Evolutionary conservation across 1,140 invertebrate genomes (phyloP), one percentile per base, ranked within the genome.

Genomic region (Geopemphigus sp.): DNA sequence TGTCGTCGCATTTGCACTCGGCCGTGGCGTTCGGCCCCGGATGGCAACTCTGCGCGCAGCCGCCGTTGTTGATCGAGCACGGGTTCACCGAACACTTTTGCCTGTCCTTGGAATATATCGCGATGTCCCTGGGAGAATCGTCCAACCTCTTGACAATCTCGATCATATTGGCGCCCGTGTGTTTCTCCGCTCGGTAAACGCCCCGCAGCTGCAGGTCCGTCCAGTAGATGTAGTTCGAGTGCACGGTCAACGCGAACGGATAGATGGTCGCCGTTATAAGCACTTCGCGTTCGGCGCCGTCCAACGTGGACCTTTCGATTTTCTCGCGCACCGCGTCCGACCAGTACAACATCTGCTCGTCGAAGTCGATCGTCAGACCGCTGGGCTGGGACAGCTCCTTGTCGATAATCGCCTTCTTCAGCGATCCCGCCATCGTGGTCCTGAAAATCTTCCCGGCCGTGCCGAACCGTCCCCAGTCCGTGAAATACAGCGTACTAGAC

Each of bases 241-340:
- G 94, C 0, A 98, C 93, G 0, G 95, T 96, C 17, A 99, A 94
- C 0, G 95, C 95, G 85, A 97, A 98, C 11, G 96, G 96, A 89
- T 98, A 97, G 81, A 98, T 97, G 0, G 96, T 97, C 0, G 95
- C 95, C 0, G 91, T 90, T 63, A 97, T 90, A 0, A 97, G 85
- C 5, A 95, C 87, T 83, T 91, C 87, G 83, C 91, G 83, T 81
- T 89, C 88, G 19, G 88, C 90, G 5, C 97, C 97, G 85, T 98
- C 92, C 8, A 98, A 85, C 85, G 93, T 92, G 0, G 94, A 93
- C 24, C 96, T 87, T 88, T 99, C 98, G 82, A 99, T 99, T 85
- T 98, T 98, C 85, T 99, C 96, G 50, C 95, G 87, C 0, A 97
- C 94, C 0, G 97, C 96, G 86, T 99, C 98, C 0, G 97, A 98